A percentile compares a stretch with the other conserved stretches of the same genome.
Conservation (phyloP, 2,797 vertebrate species). For the Scarus forsteni region DNA sequence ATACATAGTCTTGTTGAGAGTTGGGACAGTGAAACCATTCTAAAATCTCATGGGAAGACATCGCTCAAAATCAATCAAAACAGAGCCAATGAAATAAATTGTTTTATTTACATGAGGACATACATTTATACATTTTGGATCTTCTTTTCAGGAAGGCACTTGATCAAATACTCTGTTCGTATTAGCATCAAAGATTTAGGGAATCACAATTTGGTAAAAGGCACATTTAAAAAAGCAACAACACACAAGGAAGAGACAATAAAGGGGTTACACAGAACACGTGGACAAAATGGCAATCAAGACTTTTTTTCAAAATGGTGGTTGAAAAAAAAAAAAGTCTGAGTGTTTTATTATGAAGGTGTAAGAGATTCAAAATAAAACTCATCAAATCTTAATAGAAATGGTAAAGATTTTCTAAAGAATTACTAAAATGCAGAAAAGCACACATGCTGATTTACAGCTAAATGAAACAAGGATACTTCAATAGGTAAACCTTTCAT, state of each 20-base stretch:
- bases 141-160: constrained; percentile 79
- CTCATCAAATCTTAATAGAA: constrained; percentile 31
- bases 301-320: neutral
- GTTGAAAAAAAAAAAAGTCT: constrained; percentile 19
- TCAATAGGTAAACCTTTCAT: constrained; percentile 29
- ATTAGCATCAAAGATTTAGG: constrained; percentile 42
- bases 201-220: constrained; percentile 67
- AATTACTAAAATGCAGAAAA: constrained; percentile 24
- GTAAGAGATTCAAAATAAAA: constrained; percentile 46
- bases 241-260: constrained; percentile 19
- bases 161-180: constrained; percentile 63
- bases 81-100: constrained; percentile 66
- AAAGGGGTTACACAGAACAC: constrained; percentile 17
- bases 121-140: constrained; percentile 74
- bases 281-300: constrained; percentile 18
- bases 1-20: too few relatives aligned
- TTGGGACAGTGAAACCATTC: neutral
- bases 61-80: neutral
- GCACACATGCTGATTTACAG: constrained; percentile 21
- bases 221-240: constrained; percentile 62
- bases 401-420: constrained; percentile 33
- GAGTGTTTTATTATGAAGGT: constrained; percentile 10
- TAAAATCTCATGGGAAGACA: neutral
- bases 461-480: constrained; percentile 31
- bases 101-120: constrained; percentile 85